Evolutionary conservation across 2,113 vertebrate genomes (phyloP).

Genomic region (Protobothrops mucrosquamatus): DNA sequence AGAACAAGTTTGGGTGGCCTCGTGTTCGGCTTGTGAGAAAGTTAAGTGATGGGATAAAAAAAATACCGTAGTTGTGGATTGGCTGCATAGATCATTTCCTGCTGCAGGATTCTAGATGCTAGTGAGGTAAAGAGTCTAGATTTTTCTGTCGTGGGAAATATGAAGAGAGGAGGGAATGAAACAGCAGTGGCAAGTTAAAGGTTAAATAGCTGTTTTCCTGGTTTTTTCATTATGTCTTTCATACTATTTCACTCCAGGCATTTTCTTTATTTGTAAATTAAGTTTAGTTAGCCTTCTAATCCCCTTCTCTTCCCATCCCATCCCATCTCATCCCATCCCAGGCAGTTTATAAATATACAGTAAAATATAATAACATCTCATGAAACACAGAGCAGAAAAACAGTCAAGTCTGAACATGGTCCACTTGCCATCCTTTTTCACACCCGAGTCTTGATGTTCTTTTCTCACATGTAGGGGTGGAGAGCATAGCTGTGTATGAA

Average conservation of each 20-base stretch:
- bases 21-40: not conserved
- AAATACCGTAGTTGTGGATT: not conserved
- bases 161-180: not conserved
- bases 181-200: not conserved
- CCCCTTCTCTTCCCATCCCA: not conserved
- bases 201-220: not conserved
- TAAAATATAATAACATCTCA: not conserved
- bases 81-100: not conserved
- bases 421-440: not conserved
- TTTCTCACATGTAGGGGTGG: conserved; percentile 74
- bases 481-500: conserved; percentile 95
- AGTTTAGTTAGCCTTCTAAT: not conserved
- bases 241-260: not conserved
- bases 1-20: not conserved
- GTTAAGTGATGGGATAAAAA: not conserved
- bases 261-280: not conserved
- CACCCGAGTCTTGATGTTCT: not conserved
- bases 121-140: not conserved
- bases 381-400: not conserved
- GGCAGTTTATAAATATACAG: not conserved
- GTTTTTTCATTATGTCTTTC: not conserved
- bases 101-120: not conserved
- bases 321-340: not conserved
- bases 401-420: not conserved
- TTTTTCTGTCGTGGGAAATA: not conserved